A percentile compares a stretch with the other conserved stretches of the same genome.
Conservation (phyloP, 2,888 invertebrate species). For the Habroteleia sp. region DNA sequence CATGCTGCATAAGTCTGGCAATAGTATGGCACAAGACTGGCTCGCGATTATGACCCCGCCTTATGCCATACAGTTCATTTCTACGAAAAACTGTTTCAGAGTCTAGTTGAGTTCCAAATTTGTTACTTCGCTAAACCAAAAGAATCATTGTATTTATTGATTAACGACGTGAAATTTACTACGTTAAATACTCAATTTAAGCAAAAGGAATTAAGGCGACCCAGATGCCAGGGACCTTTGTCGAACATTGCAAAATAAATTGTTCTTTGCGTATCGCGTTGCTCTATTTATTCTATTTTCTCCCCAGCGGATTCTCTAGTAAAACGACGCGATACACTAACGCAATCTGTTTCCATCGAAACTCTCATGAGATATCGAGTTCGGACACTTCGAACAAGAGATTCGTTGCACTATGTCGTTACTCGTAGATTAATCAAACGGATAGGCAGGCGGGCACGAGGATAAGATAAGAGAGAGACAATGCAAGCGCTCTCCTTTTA, state of each 20-base stretch:
- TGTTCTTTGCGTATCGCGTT: constrained; percentile 41
- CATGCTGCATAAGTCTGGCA: too few relatives aligned
- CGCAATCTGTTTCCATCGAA: constrained; percentile 62
- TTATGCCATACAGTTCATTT: too few relatives aligned
- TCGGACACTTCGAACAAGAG: constrained; percentile 61
- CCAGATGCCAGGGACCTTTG: background rate
- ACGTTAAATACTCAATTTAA: constrained; percentile 21
- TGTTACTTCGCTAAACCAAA: too few relatives aligned
- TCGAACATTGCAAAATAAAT: constrained; percentile 32
- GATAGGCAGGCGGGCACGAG: background rate
- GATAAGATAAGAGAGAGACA: background rate
- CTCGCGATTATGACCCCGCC: too few relatives aligned
- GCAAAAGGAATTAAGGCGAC: background rate
- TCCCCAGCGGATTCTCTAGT: constrained; percentile 31
- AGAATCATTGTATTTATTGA: background rate
- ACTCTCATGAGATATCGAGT: constrained; percentile 63
- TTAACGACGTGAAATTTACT: background rate
- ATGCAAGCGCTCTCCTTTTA: constrained; percentile 15
- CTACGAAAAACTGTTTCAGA: too few relatives aligned
- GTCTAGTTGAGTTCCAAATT: too few relatives aligned
- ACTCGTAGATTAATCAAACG: constrained; percentile 61
- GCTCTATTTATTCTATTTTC: constrained; percentile 50
- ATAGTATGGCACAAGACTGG: too few relatives aligned
- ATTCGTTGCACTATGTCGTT: constrained; percentile 55
- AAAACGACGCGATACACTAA: constrained; percentile 58